Base-by-base conservation (phyloP, 2,113 vertebrate species). In the Etheostoma spectabile region DNA sequence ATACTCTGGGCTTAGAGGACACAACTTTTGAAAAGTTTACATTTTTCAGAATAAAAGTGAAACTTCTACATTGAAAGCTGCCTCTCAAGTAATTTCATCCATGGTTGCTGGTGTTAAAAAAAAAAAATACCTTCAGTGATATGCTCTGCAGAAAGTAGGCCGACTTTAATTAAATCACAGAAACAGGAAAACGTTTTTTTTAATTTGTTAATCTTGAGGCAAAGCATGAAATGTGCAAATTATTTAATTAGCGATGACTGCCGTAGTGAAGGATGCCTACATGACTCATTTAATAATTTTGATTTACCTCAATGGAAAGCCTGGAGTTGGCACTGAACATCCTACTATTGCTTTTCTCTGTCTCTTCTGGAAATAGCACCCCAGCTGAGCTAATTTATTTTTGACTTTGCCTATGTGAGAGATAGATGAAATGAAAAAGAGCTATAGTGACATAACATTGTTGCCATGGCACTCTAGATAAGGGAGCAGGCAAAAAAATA, bases 181-280 rank as follows among this genome's bases (percentile, higher is more conserved):
- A 82, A 79, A 71, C 22, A 72, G 64, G 46, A 72, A 69, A 81
- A 83, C 27, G 60, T 30, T 53, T 93, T 42, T 90, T 90, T 89
- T 82, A 89, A 88, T 87, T 88, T 81, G 68, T 82, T 90, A 84
- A 92, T 87, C 87, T 89, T 52, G 53, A 91, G 80, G 89, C 82
- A 86, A 80, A 74, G 76, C 86, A 88, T 90, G 90, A 90, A 76
- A 51, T 5, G 61, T 82, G 60, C 77, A 82, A 91, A 91, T 88
- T 76, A 83, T 91, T 90, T 80, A 72, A 90, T 91, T 86, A 89
- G 86, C 33, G 11, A 42, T 72, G 78, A 75, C 86, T 87, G 74
- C 69, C 22, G 13, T 61, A 76, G 67, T 56, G 70, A 85, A 63
- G 46, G 60, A 79, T 87, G 85, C 79, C 66, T 51, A 88, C 82